These are phyloP conservation scores for Grus americana DNA, from an alignment of 2,113 vertebrate species.

Conservation along the genomic window DNA sequence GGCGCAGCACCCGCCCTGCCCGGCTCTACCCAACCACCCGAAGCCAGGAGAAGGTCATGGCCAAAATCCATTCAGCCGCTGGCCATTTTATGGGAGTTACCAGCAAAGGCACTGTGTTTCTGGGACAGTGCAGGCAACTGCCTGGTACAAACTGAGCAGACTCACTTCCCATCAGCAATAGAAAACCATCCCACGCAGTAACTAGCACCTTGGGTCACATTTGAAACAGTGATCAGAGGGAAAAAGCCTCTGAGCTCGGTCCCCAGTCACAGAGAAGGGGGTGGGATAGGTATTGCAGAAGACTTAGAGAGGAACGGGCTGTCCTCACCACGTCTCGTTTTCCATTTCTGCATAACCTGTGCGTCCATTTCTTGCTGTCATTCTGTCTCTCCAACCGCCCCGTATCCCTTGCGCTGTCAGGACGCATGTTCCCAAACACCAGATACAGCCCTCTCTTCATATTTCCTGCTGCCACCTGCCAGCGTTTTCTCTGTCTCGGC, in stretches of 20 bases:
- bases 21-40: not conserved
- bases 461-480: not conserved
- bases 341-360: not conserved
- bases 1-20: not conserved
- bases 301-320: not conserved
- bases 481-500: not conserved
- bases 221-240: not conserved
- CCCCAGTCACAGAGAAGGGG: not conserved
- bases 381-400: not conserved
- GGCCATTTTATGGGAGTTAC: not conserved
- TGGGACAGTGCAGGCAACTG: not conserved
- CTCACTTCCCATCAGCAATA: not conserved
- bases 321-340: not conserved
- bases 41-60: not conserved
- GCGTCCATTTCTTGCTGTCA: not conserved
- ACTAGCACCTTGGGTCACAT: not conserved
- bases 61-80: not conserved
- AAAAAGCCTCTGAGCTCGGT: not conserved
- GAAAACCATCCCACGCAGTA: not conserved
- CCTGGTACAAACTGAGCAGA: not conserved
- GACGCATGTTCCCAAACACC: not conserved
- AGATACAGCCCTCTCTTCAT: not conserved
- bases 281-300: not conserved
- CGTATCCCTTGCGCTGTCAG: accelerated
- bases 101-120: not conserved